These are phyloP conservation scores for Scylla paramamosain DNA, from an alignment of 1,140 invertebrate species.

Conservation along the genomic window DNA sequence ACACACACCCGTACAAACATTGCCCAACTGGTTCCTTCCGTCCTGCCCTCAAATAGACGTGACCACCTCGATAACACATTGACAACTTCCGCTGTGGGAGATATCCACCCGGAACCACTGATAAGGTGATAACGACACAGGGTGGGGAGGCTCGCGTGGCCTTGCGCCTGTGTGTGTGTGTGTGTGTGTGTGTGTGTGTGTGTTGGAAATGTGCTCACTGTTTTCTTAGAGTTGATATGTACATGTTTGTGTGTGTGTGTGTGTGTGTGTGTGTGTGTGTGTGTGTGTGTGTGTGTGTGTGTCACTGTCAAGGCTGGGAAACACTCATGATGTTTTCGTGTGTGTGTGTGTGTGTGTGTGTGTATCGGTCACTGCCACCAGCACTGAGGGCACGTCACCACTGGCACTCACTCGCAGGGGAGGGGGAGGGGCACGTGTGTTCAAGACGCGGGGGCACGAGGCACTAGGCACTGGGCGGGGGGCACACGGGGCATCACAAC, in stretches of 20 bases:
- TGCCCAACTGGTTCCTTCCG: conserved; percentile 36
- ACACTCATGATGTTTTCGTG: neutral
- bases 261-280: conserved; percentile 40
- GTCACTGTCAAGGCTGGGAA: conserved; percentile 13
- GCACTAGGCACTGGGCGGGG: conserved; percentile 47
- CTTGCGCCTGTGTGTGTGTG: conserved; percentile 26
- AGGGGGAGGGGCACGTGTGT: conserved; percentile 28
- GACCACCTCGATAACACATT: neutral
- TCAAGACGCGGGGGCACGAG: conserved; percentile 47
- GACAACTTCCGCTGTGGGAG: conserved; percentile 45
- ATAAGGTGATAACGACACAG: conserved; percentile 49
- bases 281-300: neutral
- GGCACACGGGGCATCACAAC: neutral
- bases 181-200: conserved; percentile 50
- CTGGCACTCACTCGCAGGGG: neutral
- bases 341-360: neutral
- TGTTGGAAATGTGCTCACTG: neutral
- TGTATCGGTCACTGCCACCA: neutral
- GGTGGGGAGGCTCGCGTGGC: neutral
- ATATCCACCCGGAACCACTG: conserved; percentile 34
- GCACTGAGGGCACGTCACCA: conserved; percentile 21
- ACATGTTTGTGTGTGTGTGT: conserved; percentile 27
- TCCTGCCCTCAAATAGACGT: neutral
- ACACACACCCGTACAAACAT: conserved; percentile 43
- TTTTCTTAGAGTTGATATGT: neutral